Percentiles rank a stretch among this genome's conserved stretches.
These are phyloP conservation scores for Sinohyriopsis cumingii DNA, from an alignment of 2,888 invertebrate genomes.

Conservation along the genomic window DNA sequence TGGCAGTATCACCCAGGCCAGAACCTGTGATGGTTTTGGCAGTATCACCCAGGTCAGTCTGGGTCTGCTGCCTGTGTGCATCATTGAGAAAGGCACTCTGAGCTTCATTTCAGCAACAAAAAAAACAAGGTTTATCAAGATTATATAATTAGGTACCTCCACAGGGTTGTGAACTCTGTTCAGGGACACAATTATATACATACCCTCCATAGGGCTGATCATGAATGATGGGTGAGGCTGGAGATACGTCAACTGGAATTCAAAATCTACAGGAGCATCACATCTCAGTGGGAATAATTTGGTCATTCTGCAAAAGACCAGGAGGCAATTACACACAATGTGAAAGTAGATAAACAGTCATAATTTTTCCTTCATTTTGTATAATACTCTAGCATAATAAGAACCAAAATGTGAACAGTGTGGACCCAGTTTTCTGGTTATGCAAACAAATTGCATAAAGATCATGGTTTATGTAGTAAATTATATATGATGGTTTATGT, in stretches of 20 bases:
- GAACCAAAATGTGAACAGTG: no score
- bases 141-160: not conserved
- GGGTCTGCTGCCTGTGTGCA: no score
- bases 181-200: conserved; percentile 6
- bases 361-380: no score
- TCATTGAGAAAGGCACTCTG: no score
- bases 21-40: not conserved
- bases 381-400: no score
- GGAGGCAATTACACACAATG: not conserved
- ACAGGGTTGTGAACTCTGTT: not conserved
- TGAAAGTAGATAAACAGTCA: not conserved
- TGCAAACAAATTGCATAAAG: no score
- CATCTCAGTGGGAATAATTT: conserved; percentile 64
- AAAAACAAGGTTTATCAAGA: not conserved
- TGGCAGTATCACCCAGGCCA: no score
- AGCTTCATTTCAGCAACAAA: not conserved
- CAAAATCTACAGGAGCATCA: conserved; percentile 71
- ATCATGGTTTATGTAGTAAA: no score
- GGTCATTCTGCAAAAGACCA: conserved; percentile 45
- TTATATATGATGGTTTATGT: no score
- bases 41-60: not conserved
- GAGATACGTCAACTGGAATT: conserved; percentile 65
- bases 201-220: conserved; percentile 69
- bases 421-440: no score
- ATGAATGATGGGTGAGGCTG: conserved; percentile 67